Evolutionary conservation across 2,888 invertebrate species (phyloP), one percentile per base, ranked within the genome.

Genomic region (Pyrgus malvae): DNA sequence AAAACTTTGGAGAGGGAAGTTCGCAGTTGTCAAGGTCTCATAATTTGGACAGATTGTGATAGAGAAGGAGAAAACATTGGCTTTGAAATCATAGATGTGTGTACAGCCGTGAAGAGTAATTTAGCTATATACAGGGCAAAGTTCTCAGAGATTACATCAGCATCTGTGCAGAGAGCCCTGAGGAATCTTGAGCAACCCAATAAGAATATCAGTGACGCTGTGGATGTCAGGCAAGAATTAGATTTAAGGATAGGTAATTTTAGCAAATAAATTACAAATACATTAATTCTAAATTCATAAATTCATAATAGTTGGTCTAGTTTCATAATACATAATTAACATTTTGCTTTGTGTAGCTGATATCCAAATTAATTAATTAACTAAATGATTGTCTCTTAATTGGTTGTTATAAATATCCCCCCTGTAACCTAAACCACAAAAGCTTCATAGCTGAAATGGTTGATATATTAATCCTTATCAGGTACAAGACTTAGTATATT

Each of bases 41-140:
- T 99, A 12, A 96, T 99, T 66, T 99, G 99, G 99, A 99, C 99
- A 1, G 99, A 99, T 97, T 98, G 99, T 90, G 99, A 99, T 91
- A 93, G 99, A 83, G 99, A 99, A 91, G 99, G 99, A 23, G 99
- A 99, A 85, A 99, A 99, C 78, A 99, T 99, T 77, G 99, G 99
- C 0, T 99, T 94, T 91, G 99, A 99, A 91, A 94, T 99, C 25
- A 97, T 99, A 46, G 85, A 96, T 78, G 97, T 98, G 5, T 99
- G 99, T 74, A 92, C 91, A 58, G 93, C 93, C n/a, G 81, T 95
- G 0, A 97, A 96, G 70, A 93, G 92, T 4, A 93, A 93, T 72
- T 86, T 97, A 38, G 76, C 82, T 55, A 83, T 97, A 54, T 94
- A 92, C 69, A 91, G 99, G 66, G 99, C 99, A 2, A 96, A 94